Evolutionary conservation across 1,140 invertebrate species (phyloP).

Genomic region (Heterodera carotae): DNA sequence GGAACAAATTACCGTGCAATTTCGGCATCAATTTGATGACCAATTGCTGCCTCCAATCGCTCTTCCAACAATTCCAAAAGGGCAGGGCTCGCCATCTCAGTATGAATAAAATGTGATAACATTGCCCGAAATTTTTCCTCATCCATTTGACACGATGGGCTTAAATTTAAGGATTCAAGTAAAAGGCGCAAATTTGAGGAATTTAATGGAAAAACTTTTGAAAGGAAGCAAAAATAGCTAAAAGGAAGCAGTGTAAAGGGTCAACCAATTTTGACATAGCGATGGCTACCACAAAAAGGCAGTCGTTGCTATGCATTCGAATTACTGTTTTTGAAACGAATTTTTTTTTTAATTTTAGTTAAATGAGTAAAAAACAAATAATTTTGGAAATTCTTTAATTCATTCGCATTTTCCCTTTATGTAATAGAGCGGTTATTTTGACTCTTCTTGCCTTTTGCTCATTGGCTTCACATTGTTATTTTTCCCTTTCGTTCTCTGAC

Average conservation of each 20-base stretch:
- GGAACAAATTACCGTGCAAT: conserved; percentile 1
- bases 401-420: no score
- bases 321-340: background rate
- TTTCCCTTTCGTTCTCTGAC: background rate
- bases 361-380: no score
- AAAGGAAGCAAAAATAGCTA: background rate
- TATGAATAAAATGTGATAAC: conserved; percentile 16
- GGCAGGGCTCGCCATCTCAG: conserved; percentile 11
- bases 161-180: background rate
- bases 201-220: no score
- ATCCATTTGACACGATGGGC: background rate
- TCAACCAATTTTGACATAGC: background rate
- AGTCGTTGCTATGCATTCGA: background rate
- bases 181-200: no score
- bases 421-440: no score
- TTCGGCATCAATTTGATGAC: background rate
- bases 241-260: background rate
- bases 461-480: no score
- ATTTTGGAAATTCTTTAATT: no score
- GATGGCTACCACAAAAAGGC: background rate
- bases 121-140: conserved; percentile 1
- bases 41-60: conserved; percentile 2
- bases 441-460: no score
- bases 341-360: background rate
- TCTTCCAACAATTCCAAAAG: conserved; percentile 11